Base-by-base conservation (phyloP, 2,888 invertebrate species). In the Nomada flava region DNA sequence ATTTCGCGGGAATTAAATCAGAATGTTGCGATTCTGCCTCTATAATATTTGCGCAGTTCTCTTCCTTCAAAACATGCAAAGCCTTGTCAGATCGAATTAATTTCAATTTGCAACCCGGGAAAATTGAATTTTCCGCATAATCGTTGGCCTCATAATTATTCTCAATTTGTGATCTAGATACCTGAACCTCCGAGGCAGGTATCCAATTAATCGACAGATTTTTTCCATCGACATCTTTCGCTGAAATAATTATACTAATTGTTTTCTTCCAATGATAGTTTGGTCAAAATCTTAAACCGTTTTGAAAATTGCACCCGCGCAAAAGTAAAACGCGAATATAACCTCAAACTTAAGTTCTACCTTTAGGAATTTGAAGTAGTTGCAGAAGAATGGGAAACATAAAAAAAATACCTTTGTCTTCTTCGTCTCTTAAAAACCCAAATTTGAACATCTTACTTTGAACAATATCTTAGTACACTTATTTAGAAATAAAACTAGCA, bases 1-100 rank as follows among this genome's bases (percentile, higher is more conserved):
- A 98, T 90, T 96, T 95, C 11, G 96, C 96, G 57, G 96, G 95
- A 73, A 97, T 92, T 70, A 98, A 94, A 94, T 98, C 98, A 13
- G 97, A 96, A 90, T 97, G 96, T 82, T 94, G 95, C 64, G 95
- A 94, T 89, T 97, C 96, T 29, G 96, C 95, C 90, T 95, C 94
- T 10, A 94, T 88, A 75, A 94, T 94, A 79, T 91, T 93, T 67
- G 92, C 88, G 76, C 91, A 92, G 80, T 92, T 92, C 62, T 94
- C 91, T 74, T 92, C 91, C 26, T 90, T 89, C 29, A 90, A 72
- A 90, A 94, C 89, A 36, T 89, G 82, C 5, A 91, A 77, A 20
- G 90, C 88, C 79, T 85, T 89, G 15, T 92, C 89, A 2, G 87
- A 82, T 42, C 86, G 83, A 64, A 93, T 88, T 62, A 92, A 79